Conservation (phyloP, 1,140 invertebrate species). For the Ips nitidus region DNA sequence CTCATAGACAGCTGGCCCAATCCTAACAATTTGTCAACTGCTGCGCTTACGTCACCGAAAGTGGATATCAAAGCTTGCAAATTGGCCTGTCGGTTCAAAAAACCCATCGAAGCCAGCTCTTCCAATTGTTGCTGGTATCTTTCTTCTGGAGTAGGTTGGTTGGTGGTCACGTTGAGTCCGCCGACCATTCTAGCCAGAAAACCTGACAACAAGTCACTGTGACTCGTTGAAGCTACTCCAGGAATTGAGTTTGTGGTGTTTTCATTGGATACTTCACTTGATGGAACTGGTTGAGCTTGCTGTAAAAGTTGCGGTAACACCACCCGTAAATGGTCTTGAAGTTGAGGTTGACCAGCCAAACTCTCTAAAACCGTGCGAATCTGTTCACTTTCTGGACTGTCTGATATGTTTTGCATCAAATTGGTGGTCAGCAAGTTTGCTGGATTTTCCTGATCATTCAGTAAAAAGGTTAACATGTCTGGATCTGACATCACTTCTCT, state of each 20-base stretch:
- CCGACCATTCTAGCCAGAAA: conserved; percentile 91
- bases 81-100: conserved; percentile 97
- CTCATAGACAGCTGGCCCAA: conserved; percentile 81
- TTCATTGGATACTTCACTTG: conserved; percentile 86
- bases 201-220: not conserved
- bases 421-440: conserved; percentile 87
- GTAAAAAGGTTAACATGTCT: conserved; percentile 87
- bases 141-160: conserved; percentile 83
- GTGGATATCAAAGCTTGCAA: conserved; percentile 95
- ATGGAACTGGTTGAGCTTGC: conserved; percentile 85
- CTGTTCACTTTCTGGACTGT: conserved; percentile 89
- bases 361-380: conserved; percentile 86
- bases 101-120: conserved; percentile 96
- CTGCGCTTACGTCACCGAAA: conserved; percentile 96
- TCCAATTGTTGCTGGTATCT: conserved; percentile 94
- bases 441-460: conserved; percentile 97
- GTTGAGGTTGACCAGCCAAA: conserved; percentile 81
- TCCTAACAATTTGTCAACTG: conserved; percentile 88
- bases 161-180: conserved; percentile 62
- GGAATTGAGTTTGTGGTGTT: conserved; percentile 91
- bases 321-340: conserved; percentile 86
- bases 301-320: conserved; percentile 89
- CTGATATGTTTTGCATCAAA: conserved; percentile 87
- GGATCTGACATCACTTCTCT: conserved; percentile 90
- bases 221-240: conserved; percentile 95